Base-by-base conservation (phyloP, 2,113 vertebrate genomes). In the Leucosticte australis region DNA sequence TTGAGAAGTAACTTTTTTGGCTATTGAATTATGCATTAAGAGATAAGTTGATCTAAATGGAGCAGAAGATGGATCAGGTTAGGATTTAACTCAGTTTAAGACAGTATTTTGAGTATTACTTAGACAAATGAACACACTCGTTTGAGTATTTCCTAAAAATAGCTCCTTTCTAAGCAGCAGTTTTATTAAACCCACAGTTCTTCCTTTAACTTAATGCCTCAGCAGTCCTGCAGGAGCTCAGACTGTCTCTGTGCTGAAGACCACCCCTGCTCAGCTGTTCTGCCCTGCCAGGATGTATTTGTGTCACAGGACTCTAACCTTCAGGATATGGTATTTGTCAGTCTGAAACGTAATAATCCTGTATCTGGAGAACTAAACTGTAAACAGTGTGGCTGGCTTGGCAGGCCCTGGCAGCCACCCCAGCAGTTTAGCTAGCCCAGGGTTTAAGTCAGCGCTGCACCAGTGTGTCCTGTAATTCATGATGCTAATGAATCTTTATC, bases 61-160 rank as follows among this genome's bases (percentile, higher is more conserved):
- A 56, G 12, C 53, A 56, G 53, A 56, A 56, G 19, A 56, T 56
- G 53, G 55, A 56, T 57, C 55, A n/a, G 55, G 55, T 57, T n/a
- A n/a, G 55, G 55, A 57, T 57, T 57, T 57, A 57, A 57, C 21
- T 57, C 55, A 57, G 21, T 67, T 56, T 82, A 68, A 93, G 85
- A 28, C 80, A 75, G 44, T 91, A 71, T 88, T 92, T 92, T 75
- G 76, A 71, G 83, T 94, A 46, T 89, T 64, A 53, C 80, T 89
- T 80, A 91, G 56, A 82, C 69, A 81, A 87, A 65, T 79, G 64
- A 92, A 52, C 52, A 46, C 41, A 89, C 4, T 12, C 3, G 1
- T 69, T 94, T 80, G 87, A 82, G 50, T 94, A 37, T 95, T 96
- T 83, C 75, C 90, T 93, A 89, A 94, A 96, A 95, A 89, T 90